Evolutionary conservation across 2,113 vertebrate genomes (phyloP).

Genomic region (Nyctereutes procyonoides): DNA sequence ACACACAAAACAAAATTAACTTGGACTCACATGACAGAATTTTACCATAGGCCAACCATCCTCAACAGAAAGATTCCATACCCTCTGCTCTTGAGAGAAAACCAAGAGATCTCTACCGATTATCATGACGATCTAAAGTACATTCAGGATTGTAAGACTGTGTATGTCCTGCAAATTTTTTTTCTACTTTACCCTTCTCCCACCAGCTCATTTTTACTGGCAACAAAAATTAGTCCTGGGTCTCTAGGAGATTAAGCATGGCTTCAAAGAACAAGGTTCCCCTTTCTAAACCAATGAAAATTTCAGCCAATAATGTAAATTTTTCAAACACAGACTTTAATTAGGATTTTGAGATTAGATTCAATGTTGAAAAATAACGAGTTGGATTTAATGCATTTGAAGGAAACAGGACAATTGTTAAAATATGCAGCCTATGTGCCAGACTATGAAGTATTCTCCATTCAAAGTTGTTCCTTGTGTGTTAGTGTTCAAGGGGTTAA

Average conservation of each 20-base stretch:
- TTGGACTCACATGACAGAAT: not conserved
- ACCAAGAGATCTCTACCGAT: not conserved
- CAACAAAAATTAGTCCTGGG: constrained; percentile 12
- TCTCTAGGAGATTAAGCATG: not conserved
- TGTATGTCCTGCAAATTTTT: not conserved
- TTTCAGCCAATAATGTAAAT: not conserved
- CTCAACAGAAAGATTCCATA: not conserved
- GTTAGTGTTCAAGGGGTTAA: not conserved
- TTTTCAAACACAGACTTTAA: not conserved
- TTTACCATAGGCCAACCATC: not conserved
- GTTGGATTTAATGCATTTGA: not conserved
- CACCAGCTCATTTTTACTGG: not conserved
- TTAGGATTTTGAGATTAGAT: not conserved
- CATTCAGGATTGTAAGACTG: not conserved
- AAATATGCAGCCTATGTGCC: not conserved
- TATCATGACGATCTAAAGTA: not conserved
- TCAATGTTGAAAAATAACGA: not conserved
- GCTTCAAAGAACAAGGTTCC: not conserved
- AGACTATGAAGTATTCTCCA: not conserved
- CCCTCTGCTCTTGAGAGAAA: not conserved
- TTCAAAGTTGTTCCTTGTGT: not conserved
- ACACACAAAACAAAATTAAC: not conserved
- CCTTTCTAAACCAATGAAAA: not conserved
- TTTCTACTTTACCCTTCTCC: not conserved
- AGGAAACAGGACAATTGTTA: not conserved